Conservation (phyloP, 2,888 invertebrate species). For the Strigamia maritima region DNA sequence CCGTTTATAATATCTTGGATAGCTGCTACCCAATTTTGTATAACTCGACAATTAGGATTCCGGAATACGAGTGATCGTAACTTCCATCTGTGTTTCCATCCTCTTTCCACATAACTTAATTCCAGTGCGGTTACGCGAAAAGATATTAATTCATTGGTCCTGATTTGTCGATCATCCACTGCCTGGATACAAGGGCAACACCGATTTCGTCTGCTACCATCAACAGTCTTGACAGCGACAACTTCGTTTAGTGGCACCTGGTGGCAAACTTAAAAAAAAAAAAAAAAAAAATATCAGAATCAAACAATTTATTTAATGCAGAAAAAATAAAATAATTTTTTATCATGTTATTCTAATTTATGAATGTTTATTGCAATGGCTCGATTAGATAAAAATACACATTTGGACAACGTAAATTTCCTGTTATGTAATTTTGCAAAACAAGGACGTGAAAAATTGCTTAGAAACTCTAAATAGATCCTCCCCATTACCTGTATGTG, state of each 20-base stretch:
- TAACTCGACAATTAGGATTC: constrained; percentile 46
- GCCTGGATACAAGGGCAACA: constrained; percentile 7
- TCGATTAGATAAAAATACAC: too few species aligned
- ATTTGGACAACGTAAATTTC: too few species aligned
- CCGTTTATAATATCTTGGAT: constrained; percentile 29
- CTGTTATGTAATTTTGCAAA: too few species aligned
- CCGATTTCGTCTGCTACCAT: not conserved
- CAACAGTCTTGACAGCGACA: not conserved
- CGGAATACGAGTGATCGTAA: constrained; percentile 47
- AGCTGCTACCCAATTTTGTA: constrained; percentile 9
- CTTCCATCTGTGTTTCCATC: constrained; percentile 48
- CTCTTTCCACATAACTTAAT: constrained; percentile 46
- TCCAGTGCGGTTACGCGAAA: constrained; percentile 45
- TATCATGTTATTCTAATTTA: too few species aligned
- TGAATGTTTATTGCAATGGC: too few species aligned
- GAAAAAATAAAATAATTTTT: too few species aligned
- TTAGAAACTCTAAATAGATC: too few species aligned
- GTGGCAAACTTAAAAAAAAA: not conserved
- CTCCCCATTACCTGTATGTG: too few species aligned
- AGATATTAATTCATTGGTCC: not conserved
- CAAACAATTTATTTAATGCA: too few species aligned
- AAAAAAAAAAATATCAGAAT: not conserved
- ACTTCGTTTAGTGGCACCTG: constrained; percentile 20
- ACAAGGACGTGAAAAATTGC: too few species aligned
- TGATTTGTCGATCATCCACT: not conserved